Evolutionary conservation across 37 sponge, comb jelly and placozoan genomes (phyloP).

Genomic region (Eunapius fragilis): DNA sequence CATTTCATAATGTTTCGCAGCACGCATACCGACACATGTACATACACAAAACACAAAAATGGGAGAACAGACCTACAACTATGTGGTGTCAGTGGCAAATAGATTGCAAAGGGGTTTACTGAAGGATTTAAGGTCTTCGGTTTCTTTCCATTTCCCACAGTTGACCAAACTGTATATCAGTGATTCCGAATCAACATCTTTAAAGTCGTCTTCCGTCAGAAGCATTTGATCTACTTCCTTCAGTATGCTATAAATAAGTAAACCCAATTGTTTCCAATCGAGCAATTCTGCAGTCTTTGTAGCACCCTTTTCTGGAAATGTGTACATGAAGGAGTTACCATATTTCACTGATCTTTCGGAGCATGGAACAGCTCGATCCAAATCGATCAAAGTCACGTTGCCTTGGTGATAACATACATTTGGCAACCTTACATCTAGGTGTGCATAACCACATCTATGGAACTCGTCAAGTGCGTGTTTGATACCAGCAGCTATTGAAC

Average conservation of each 20-base stretch:
- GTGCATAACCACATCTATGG: not conserved
- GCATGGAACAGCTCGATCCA: not conserved
- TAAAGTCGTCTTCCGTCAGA: too few species aligned
- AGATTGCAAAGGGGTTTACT: too few species aligned
- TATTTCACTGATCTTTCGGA: not conserved
- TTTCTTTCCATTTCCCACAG: too few species aligned
- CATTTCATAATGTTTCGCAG: too few species aligned
- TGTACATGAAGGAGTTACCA: not conserved
- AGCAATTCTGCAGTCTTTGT: not conserved
- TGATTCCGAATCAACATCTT: too few species aligned
- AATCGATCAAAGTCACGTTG: not conserved
- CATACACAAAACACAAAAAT: too few species aligned
- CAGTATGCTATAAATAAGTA: not conserved
- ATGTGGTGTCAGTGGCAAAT: too few species aligned
- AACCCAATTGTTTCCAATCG: not conserved
- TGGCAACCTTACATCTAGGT: not conserved
- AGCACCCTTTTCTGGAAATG: not conserved
- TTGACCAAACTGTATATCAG: too few species aligned
- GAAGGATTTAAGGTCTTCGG: too few species aligned
- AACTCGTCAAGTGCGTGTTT: not conserved
- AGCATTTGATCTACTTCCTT: not conserved
- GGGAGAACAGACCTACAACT: too few species aligned
- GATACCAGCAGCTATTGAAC: not conserved
- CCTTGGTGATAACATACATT: not conserved
- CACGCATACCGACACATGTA: too few species aligned